Percentiles rank a stretch among this genome's conserved stretches.
phyloP scores from a whole-genome alignment of 1,140 invertebrate genomes.

The Trinorchestia longiramus region DNA sequence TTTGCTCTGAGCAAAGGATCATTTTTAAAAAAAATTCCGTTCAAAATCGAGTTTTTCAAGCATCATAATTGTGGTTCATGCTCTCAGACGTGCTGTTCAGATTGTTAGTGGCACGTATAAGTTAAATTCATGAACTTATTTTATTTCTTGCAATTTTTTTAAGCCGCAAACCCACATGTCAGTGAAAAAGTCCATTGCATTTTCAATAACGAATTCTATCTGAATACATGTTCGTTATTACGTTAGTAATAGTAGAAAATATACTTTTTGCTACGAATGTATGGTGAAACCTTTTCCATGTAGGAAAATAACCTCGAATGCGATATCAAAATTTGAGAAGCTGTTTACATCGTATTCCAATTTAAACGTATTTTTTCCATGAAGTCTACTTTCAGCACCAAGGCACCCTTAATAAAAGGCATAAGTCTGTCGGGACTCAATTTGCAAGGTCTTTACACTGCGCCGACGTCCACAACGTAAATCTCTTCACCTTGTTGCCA shows the following conservation, averaged over 20 bases:
- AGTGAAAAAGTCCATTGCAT: neutral
- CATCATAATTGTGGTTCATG: no score
- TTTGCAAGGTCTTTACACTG: constrained; percentile 42
- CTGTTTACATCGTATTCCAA: neutral
- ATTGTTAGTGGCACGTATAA: no score
- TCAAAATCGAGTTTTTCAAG: no score
- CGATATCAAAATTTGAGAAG: neutral
- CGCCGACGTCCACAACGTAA: constrained; percentile 29
- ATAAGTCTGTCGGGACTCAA: constrained; percentile 20
- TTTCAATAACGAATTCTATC: neutral
- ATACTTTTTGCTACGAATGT: neutral
- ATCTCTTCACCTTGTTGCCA: neutral
- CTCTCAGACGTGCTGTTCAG: no score
- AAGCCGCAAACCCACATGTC: neutral
- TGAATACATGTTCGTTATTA: neutral
- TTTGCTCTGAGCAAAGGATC: neutral
- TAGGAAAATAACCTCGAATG: neutral
- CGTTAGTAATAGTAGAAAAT: neutral
- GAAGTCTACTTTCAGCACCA: neutral
- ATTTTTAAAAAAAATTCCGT: neutral
- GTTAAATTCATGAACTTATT: no score
- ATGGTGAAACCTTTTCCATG: neutral
- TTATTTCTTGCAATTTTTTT: neutral
- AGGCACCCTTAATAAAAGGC: neutral
- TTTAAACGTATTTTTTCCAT: neutral